Conservation (phyloP, 2,797 vertebrate species). For the Lepidocolaptes lacrymiger region DNA sequence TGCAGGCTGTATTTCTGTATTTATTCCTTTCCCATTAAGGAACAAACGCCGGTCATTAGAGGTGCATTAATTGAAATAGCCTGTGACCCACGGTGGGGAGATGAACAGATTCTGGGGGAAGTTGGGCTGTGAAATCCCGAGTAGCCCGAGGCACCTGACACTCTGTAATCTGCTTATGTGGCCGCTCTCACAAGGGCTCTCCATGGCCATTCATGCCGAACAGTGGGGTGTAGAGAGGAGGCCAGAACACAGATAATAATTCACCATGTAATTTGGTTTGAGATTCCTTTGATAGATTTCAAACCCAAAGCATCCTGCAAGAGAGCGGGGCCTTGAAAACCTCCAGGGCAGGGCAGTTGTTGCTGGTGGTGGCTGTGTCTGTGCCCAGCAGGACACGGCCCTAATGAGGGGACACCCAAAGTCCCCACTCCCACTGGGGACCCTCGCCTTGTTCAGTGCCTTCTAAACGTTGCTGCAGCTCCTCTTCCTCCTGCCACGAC, state of each 20-base stretch:
- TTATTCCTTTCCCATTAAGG: constrained; percentile 9
- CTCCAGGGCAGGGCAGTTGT: background rate
- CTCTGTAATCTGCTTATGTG: constrained; percentile 63
- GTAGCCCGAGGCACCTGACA: constrained; percentile 46
- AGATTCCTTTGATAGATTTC: constrained; percentile 73
- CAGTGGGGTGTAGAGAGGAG: constrained; percentile 27
- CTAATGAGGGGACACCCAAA: constrained; percentile 10
- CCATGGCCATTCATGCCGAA: constrained; percentile 29
- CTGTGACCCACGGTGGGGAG: constrained; percentile 38
- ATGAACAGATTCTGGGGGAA: background rate
- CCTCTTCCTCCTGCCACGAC: background rate
- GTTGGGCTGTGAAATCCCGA: constrained; percentile 43
- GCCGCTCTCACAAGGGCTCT: constrained; percentile 36
- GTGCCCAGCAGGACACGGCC: background rate
- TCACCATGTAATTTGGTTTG: constrained; percentile 68
- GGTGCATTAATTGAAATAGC: constrained; percentile 45
- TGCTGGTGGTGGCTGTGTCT: background rate
- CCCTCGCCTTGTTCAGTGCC: background rate
- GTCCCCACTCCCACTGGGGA: background rate
- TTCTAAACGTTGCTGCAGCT: background rate
- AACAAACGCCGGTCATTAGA: constrained; percentile 49
- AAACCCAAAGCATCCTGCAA: constrained; percentile 55
- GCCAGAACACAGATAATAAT: constrained; percentile 57
- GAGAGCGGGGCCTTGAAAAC: constrained; percentile 8
- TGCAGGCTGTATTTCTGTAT: background rate